Conservation (phyloP, 2,797 vertebrate genomes). For the Tinamus major region DNA sequence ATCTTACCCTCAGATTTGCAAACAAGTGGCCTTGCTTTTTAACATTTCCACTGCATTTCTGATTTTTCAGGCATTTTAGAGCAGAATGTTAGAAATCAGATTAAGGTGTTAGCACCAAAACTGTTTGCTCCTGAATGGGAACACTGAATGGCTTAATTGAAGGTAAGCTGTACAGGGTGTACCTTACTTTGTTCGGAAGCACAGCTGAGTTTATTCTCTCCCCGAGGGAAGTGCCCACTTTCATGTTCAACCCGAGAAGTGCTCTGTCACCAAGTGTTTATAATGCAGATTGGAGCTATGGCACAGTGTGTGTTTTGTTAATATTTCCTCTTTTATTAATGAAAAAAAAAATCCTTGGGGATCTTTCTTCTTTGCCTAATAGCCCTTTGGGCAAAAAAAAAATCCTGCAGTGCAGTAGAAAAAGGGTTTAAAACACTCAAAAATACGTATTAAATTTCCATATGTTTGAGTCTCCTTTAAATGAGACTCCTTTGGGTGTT, state of each 20-base stretch:
- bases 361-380: not conserved
- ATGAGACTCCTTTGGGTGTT: not conserved
- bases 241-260: not conserved
- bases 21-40: not conserved
- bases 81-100: not conserved
- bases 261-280: slow-evolving; percentile 5
- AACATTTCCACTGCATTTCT: not conserved
- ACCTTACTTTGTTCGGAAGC: slow-evolving; percentile 12
- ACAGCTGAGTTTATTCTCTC: slow-evolving; percentile 35
- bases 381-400: not conserved
- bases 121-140: not conserved
- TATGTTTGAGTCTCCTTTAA: not conserved
- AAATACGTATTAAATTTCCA: not conserved
- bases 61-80: slow-evolving; percentile 21
- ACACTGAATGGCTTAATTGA: not conserved
- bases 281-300: not conserved
- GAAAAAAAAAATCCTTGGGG: not conserved
- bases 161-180: not conserved
- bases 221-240: not conserved
- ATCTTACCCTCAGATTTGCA: not conserved
- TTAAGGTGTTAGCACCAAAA: not conserved
- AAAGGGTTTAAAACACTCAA: not conserved
- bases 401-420: not conserved
- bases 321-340: not conserved
- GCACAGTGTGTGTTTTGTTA: not conserved